phyloP scores from a whole-genome alignment of 2,797 vertebrate species.

The Anguilla megastoma region DNA sequence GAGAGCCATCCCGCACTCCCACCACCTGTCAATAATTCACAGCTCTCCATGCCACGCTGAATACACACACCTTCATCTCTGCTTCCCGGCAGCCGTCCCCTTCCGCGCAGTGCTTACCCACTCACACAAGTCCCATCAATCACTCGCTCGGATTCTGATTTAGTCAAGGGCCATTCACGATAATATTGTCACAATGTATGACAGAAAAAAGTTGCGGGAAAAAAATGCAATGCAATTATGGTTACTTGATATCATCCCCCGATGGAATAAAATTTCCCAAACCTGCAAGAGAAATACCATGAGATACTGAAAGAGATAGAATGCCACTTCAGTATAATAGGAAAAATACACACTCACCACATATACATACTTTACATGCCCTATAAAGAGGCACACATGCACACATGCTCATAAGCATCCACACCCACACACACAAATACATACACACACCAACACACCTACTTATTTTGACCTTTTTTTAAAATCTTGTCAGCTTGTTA shows the following conservation, averaged over 20 bases:
- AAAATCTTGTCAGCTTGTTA: constrained; percentile 24
- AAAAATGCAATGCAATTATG: neutral
- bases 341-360: neutral
- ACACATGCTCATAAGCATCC: neutral
- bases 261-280: neutral
- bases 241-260: neutral
- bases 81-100: neutral
- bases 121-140: neutral
- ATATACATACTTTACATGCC: neutral
- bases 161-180: neutral
- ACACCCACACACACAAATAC: constrained; percentile 14
- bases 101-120: neutral
- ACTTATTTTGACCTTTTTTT: neutral
- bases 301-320: neutral
- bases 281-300: neutral
- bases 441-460: constrained; percentile 35
- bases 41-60: neutral
- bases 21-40: neutral
- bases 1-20: neutral
- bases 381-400: neutral
- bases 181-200: neutral
- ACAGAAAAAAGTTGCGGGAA: neutral
- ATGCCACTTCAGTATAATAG: neutral
- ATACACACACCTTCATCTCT: neutral
- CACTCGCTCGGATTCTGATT: neutral